Conservation (phyloP, 2,113 vertebrate genomes). For the Bambusicola thoracicus region DNA sequence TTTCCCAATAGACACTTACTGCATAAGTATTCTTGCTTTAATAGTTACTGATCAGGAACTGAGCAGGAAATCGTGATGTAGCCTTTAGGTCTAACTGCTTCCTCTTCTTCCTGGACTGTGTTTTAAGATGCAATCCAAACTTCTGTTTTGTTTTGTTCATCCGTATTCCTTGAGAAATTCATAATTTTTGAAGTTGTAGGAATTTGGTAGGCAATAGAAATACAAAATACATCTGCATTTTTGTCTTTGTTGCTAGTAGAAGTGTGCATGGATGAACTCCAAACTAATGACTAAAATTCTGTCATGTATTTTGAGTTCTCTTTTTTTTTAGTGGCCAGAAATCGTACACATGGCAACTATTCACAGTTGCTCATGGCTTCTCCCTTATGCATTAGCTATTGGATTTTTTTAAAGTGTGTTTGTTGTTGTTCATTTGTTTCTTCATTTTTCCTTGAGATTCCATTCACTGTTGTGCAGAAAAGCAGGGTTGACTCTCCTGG, state of each 20-base stretch:
- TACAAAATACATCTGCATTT: background rate
- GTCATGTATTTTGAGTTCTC: background rate
- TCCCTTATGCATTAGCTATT: background rate
- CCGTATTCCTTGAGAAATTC: background rate
- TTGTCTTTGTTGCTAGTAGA: background rate
- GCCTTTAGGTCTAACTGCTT: background rate
- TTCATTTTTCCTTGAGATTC: background rate
- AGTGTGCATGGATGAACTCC: background rate
- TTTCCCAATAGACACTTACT: background rate
- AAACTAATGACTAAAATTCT: background rate
- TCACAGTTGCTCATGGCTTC: background rate
- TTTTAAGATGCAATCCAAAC: background rate
- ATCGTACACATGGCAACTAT: background rate
- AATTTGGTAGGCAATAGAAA: background rate
- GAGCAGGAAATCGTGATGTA: background rate
- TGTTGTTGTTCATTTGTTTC: background rate
- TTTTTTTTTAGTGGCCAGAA: background rate
- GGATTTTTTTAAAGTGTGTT: background rate
- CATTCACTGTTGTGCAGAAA: background rate
- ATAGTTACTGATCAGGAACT: background rate
- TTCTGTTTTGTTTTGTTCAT: background rate
- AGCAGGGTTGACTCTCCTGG: background rate
- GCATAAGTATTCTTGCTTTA: background rate
- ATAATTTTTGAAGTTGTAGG: background rate
- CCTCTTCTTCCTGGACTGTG: background rate